Conservation (phyloP, 2,113 vertebrate species). For the Rattus rattus region DNA sequence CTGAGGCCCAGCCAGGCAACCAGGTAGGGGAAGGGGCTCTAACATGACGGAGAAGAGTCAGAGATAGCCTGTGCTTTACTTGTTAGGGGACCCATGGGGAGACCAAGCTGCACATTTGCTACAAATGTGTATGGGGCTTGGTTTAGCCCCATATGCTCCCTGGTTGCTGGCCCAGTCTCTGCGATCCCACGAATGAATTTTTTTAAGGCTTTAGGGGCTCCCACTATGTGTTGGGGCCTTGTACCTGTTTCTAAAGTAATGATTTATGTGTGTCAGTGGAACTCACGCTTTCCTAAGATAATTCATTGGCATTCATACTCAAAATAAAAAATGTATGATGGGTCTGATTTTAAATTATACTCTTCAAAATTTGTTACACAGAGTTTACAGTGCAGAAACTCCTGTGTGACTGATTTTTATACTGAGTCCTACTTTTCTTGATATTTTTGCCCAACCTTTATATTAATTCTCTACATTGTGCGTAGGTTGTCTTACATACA, state of each 20-base stretch:
- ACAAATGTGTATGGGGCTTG: too few species aligned
- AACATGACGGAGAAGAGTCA: too few species aligned
- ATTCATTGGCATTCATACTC: background rate
- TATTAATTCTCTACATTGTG: background rate
- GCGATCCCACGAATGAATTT: background rate
- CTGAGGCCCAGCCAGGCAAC: too few species aligned
- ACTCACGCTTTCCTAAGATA: background rate
- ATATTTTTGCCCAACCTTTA: slow-evolving; percentile 18
- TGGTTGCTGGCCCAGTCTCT: too few species aligned
- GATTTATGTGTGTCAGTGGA: background rate
- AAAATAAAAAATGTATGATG: background rate
- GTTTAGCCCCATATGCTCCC: too few species aligned
- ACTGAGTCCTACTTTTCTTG: background rate
- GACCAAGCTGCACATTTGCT: too few species aligned
- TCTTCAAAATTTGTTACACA: background rate
- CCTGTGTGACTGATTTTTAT: background rate
- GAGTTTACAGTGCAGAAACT: background rate
- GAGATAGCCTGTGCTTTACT: too few species aligned
- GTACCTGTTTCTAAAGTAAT: background rate
- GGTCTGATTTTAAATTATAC: slow-evolving; percentile 19
- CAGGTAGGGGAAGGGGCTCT: too few species aligned
- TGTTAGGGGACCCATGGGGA: too few species aligned
- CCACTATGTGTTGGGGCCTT: background rate
- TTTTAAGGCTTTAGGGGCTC: slow-evolving; percentile 2
- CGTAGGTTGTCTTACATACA: background rate